Base-by-base conservation (phyloP, 2,797 vertebrate genomes). In the Alfaro cultratus region DNA sequence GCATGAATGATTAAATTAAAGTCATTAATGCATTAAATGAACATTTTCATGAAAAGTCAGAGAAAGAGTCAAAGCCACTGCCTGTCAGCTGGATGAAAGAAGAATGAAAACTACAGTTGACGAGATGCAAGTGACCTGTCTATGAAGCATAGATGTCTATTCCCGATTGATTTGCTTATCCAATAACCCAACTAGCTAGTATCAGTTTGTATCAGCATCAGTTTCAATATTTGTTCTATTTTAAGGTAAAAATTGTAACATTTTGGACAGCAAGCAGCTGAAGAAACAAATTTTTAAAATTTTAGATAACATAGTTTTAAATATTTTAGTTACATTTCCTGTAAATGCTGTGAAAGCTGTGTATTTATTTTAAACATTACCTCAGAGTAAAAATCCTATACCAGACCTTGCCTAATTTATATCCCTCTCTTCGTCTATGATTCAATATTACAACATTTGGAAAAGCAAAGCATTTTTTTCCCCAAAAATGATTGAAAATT, bases 391-490 rank as follows among this genome's bases (percentile, higher is more conserved):
- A 18, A 53, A 26, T 26, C 23, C 23, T 26, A 11, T 34, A 49
- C 47, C 47, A 49, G 47, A 49, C 15, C 60, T 21, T 36, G 2
- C 16, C 7, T 36, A 78, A 80, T 68, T 81, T 45, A 51, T 36
- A 39, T 15, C 76, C 53, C 60, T 64, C 21, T 49, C 31, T n/a
- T 49, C 31, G n/a, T 36, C 67, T 49, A 21, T 77, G 71, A 79
- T 82, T 62, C 57, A 34, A 46, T n/a, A 34, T 60, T 55, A 49
- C 46, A 15, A 49, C 41, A 72, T 74, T 51, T 85, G 73, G 62
- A 85, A 86, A 34, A 34, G 60, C 60, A 74, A 82, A 83, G 70
- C 62, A 83, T 85, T 77, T 21, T 34, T 31, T 62, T n/a, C n/a
- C 29, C 55, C 13, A 60, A 60, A 31, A 13, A 15, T 31, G 13